A percentile compares a stretch with the other conserved stretches of the same genome.
Conservation (phyloP, 2,113 vertebrate species). For the Phycodurus eques region DNA sequence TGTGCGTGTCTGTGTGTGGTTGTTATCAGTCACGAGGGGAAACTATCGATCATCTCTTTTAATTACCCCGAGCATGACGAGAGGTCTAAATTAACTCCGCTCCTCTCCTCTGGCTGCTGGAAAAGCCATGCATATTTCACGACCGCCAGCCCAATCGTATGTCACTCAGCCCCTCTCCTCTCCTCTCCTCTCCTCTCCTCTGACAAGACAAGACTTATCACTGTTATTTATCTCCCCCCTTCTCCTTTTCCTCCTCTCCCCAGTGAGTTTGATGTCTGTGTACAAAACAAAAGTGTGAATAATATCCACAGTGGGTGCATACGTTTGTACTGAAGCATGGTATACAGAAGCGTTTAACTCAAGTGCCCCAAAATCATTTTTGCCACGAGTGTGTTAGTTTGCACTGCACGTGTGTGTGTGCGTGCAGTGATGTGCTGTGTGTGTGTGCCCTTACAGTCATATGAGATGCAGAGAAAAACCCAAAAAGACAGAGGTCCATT, state of each 20-base stretch:
- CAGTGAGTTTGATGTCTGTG: conserved; percentile 60
- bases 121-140: conserved; percentile 82
- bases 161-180: conserved; percentile 71
- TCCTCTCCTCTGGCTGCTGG: conserved; percentile 65
- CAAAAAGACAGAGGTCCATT: conserved; percentile 53
- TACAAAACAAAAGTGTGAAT: conserved; percentile 72
- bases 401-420: conserved; percentile 25
- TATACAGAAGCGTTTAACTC: conserved; percentile 51
- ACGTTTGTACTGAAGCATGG: conserved; percentile 43
- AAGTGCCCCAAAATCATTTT: conserved; percentile 23
- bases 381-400: conserved; percentile 22
- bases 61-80: conserved; percentile 79
- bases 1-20: conserved; percentile 48
- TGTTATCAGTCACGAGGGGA: conserved; percentile 74
- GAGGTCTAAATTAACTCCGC: conserved; percentile 79
- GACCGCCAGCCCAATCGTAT: conserved; percentile 68
- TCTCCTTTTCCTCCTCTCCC: conserved; percentile 15
- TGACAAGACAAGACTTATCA: conserved; percentile 74
- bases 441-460: conserved; percentile 52
- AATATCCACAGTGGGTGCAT: conserved; percentile 47
- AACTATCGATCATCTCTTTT: conserved; percentile 83
- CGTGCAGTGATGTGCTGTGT: conserved; percentile 42
- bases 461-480: conserved; percentile 54
- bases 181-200: conserved; percentile 62
- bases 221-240: conserved; percentile 69